Base-by-base conservation (phyloP, 2,888 invertebrate genomes). In the Anthophora plumipes region DNA sequence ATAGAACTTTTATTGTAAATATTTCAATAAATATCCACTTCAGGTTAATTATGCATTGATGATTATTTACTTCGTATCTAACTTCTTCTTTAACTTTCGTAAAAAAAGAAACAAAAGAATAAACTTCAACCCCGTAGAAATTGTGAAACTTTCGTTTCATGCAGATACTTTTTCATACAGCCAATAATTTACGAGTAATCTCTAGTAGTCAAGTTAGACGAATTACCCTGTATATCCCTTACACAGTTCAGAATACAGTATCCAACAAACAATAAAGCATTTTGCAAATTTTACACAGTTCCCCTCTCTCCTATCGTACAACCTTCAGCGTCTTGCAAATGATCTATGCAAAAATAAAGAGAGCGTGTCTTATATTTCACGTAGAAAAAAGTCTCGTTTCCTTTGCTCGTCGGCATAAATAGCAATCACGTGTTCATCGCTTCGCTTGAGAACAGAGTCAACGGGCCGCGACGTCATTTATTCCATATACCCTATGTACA, bases 391-490 rank as follows among this genome's bases (percentile, higher is more conserved):
- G 55, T 22, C 37, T 54, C 68, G 67, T 63, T 74, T 60, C 57
- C 39, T 11, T 43, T 22, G 31, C 25, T 11, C 55, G 46, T 12
- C 57, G n/a, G n/a, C 55, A 75, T 59, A 57, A 75, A 71, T 71
- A 76, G 57, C 54, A 63, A 63, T 77, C 72, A 22, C 50, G 52
- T 8, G 46, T 25, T 52, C 39, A n/a, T 43, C 50, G 61, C 48
- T 46, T 31, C 64, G n/a, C 25, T 39, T 12, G 61, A 43, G 31
- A 48, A 50, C 50, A 46, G 54, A 54, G 52, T 9, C 70, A 70
- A 20, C 59, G 46, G 7, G 20, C 64, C 46, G 37, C 41, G 41
- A 43, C 37, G 57, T 60, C 60, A 60, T 76, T 76, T 76, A 76
- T 76, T 70, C 60, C 31, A 4, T 4, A 31, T 4, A 31, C 31